A percentile compares a stretch with the other conserved stretches of the same genome.
Evolutionary conservation across 2,113 vertebrate genomes (phyloP).

Genomic region (Mus musculus): GRCm39 chrX:160827001-160827500

Average conservation of each 20-base stretch:
- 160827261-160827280: background rate
- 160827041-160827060: background rate
- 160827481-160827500: background rate
- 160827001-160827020: background rate
- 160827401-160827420: background rate
- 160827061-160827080: background rate
- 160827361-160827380: conserved; percentile 17
- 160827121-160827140: conserved; percentile 43
- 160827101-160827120: conserved; percentile 59
- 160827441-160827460: background rate
- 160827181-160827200: conserved; percentile 54
- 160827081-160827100: conserved; percentile 38
- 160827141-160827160: conserved; percentile 61
- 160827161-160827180: conserved; percentile 76
- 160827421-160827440: background rate
- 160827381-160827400: background rate
- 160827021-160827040: background rate
- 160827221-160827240: background rate
- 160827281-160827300: background rate
- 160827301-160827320: background rate
- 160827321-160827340: background rate
- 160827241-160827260: background rate
- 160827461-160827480: conserved; percentile 8
- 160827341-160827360: background rate
- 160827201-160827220: conserved; percentile 6